Conservation (phyloP, 2,113 vertebrate genomes). For the Dasyurus viverrinus region DNA sequence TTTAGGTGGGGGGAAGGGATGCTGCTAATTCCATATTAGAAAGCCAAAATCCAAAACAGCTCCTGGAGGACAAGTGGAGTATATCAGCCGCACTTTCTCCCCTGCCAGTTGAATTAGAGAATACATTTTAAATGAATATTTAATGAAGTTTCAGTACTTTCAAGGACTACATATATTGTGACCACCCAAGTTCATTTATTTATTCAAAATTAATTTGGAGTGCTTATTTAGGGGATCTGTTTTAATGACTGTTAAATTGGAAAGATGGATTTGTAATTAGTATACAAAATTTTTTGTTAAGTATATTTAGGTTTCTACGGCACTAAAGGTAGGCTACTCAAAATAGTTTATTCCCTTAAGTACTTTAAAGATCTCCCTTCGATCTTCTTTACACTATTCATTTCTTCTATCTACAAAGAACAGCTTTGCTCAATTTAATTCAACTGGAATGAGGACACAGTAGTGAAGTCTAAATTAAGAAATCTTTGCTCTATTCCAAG, state of each 20-base stretch:
- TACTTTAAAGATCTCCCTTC: background rate
- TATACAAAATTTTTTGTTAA: background rate
- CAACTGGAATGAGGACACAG: background rate
- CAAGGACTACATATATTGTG: constrained; percentile 1
- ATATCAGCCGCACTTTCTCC: background rate
- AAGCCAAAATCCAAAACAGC: constrained; percentile 40
- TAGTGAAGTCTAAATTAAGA: background rate
- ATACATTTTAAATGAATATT: background rate
- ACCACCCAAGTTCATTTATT: background rate
- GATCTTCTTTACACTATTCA: background rate
- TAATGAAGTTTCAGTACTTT: background rate
- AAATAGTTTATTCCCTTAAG: background rate
- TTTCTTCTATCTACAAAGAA: background rate
- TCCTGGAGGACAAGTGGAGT: constrained; percentile 3
- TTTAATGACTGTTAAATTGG: background rate
- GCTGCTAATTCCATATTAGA: constrained; percentile 33
- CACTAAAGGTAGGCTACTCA: background rate
- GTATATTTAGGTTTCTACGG: background rate
- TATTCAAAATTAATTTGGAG: constrained; percentile 13
- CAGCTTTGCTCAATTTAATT: background rate
- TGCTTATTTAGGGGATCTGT: background rate
- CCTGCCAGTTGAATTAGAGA: background rate
- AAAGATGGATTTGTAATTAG: background rate
- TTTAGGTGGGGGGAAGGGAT: constrained; percentile 26
- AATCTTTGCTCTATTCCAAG: background rate